Evolutionary conservation across 2,113 vertebrate genomes (phyloP), one percentile per base, ranked within the genome.

Genomic region (Grantiella picta): DNA sequence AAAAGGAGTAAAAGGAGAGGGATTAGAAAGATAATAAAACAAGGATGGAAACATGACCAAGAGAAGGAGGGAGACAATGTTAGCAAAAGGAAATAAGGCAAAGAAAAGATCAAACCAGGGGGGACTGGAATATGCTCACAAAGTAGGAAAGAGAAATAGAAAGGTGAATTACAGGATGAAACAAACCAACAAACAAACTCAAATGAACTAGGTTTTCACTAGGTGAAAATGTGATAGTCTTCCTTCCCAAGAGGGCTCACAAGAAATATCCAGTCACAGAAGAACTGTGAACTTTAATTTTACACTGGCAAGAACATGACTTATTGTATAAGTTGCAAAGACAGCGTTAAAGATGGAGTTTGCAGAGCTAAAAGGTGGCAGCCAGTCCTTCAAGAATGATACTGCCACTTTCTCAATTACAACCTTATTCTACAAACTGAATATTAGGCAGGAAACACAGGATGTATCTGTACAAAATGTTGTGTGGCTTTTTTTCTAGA

Each of bases 401-500:
- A 45, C 14, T 24, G 19, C 7, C 17, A 61, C 35, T 52, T 72
- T 15, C 36, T 16, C 50, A 80, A 69, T 76, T 86, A 79, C 42
- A 88, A 17, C 42, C 12, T 82, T 29, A 69, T 73, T 54, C 75
- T 57, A 73, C 61, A 72, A 21, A 45, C 47, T 63, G 47, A 57
- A 38, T 75, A 42, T 22, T 38, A 72, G 44, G 28, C n/a, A 52
- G 10, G 19, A 84, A 85, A 83, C 33, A 57, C 5, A 73, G 23
- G 10, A 50, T 42, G 6, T 17, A 89, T 21, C 36, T 53, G 35
- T 7, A 79, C 10, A 63, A 57, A 44, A 81, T 52, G n/a, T 10
- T 10, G 8, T 15, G 40, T 17, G 11, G 0, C 0, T 7, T 21
- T 21, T 35, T 70, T 64, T 0, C 61, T 69, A 71, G 23, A 57